phyloP scores from a whole-genome alignment of 2,888 invertebrate genomes.

The Steromphala cineraria region DNA sequence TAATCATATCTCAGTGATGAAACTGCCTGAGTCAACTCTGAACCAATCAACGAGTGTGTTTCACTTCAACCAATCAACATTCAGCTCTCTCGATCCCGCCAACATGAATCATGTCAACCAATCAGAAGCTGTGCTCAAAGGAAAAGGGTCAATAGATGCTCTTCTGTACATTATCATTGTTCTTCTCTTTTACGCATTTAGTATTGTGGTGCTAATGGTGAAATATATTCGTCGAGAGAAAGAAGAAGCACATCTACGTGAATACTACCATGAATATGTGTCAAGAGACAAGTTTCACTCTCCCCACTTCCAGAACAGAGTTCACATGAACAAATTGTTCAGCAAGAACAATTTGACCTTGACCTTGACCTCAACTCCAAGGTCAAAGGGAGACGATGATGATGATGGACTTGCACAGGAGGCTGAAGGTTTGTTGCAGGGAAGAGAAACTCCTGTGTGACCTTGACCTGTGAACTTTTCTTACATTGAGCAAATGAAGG shows the following conservation, averaged over 20 bases:
- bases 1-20: not conserved
- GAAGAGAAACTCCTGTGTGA: conserved; percentile 12
- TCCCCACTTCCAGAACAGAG: conserved; percentile 47
- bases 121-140: not conserved
- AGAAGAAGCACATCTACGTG: conserved; percentile 51
- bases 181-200: conserved; percentile 55
- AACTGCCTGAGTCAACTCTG: not conserved
- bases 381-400: not conserved
- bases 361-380: not conserved
- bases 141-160: conserved; percentile 40
- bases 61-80: not conserved
- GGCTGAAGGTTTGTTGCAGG: not conserved
- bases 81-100: not conserved
- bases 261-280: conserved; percentile 54
- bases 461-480: too few relatives aligned
- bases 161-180: conserved; percentile 57
- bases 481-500: too few relatives aligned
- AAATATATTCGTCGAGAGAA: conserved; percentile 56
- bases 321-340: not conserved
- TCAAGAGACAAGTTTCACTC: conserved; percentile 50
- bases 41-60: not conserved
- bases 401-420: not conserved
- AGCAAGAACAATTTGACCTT: not conserved
- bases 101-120: not conserved
- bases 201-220: conserved; percentile 56